Percentiles rank a stretch among this genome's conserved stretches.
These are phyloP conservation scores for Netelia inedita DNA, from an alignment of 2,888 invertebrate species.

Conservation along the genomic window DNA sequence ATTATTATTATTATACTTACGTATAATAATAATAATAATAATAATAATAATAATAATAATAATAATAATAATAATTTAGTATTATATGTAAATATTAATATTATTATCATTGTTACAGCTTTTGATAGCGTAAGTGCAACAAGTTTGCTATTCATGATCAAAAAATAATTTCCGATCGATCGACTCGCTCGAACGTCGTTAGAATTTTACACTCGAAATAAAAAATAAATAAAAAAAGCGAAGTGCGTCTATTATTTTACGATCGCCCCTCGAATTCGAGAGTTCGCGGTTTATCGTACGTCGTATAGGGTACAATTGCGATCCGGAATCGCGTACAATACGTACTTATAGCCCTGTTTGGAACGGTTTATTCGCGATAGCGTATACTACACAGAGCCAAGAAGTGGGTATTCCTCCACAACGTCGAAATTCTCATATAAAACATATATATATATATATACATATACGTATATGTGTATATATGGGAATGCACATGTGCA, in stretches of 20 bases:
- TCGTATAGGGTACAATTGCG: background rate
- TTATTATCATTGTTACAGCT: too few species aligned
- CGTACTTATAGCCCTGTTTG: background rate
- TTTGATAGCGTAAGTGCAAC: too few species aligned
- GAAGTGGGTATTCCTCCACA: slow-evolving; percentile 26
- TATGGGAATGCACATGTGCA: background rate
- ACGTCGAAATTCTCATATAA: background rate
- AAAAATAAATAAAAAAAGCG: too few species aligned
- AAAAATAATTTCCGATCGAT: background rate
- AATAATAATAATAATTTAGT: background rate
- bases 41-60: background rate
- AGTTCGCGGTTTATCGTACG: background rate
- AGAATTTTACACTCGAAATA: background rate
- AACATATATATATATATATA: background rate
- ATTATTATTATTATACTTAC: background rate
- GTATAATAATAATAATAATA: background rate
- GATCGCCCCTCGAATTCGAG: background rate
- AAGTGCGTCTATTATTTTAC: background rate
- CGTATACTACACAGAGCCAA: background rate
- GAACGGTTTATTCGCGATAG: slow-evolving; percentile 10
- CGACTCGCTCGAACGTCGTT: background rate
- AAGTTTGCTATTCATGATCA: too few species aligned
- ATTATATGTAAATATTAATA: background rate
- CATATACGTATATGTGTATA: background rate
- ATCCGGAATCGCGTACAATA: background rate